A percentile compares a stretch with the other conserved stretches of the same genome.
Conservation (phyloP, 2,113 vertebrate genomes). For the Ardeotis arabs region DNA sequence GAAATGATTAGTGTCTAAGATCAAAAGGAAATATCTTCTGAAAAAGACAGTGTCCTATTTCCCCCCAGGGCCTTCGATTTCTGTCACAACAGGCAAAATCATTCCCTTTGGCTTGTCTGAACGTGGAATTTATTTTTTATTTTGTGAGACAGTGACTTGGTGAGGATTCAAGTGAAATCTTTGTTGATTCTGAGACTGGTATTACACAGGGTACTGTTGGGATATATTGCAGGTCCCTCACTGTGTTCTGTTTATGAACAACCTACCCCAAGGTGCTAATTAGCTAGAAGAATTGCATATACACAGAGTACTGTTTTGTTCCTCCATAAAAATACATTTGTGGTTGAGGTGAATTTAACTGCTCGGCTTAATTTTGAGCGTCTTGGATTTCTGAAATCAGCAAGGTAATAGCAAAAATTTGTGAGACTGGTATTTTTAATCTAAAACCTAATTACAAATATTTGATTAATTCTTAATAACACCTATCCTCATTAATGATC, state of each 20-base stretch:
- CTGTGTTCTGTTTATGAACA: constrained; percentile 73
- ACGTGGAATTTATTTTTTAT: not conserved
- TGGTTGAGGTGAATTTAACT: constrained; percentile 33
- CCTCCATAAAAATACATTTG: constrained; percentile 41
- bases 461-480: not conserved
- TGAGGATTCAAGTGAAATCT: not conserved
- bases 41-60: no score
- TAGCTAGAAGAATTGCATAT: constrained; percentile 53
- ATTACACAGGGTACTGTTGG: constrained; percentile 31
- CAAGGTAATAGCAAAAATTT: not conserved
- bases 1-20: no score
- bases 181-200: constrained; percentile 1
- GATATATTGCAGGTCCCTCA: constrained; percentile 44
- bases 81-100: no score
- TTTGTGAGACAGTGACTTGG: not conserved
- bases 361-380: not conserved
- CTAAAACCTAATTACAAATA: not conserved
- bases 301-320: constrained; percentile 58
- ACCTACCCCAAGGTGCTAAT: constrained; percentile 71
- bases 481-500: not conserved
- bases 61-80: no score
- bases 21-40: no score
- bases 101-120: not conserved
- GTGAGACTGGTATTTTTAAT: not conserved
- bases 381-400: not conserved